Base-by-base conservation (phyloP, 1,140 invertebrate genomes). In the Eueides isabella region DNA sequence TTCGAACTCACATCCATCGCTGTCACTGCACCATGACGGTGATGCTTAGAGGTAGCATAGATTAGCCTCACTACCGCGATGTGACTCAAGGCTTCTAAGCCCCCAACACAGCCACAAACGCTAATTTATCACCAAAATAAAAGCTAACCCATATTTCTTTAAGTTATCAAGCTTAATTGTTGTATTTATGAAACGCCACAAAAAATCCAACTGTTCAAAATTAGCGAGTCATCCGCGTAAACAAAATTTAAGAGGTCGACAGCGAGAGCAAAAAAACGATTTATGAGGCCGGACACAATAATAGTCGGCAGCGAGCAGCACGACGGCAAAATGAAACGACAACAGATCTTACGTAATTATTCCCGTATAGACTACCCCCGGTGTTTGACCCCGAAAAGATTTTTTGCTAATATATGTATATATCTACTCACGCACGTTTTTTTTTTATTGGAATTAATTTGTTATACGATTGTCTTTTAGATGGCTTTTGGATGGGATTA, bases 231-330 rank as follows among this genome's bases (percentile, higher is more conserved):
- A 67, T 67, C 64, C 65, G 71, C 64, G 55, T 61, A 73, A 73
- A 73, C 71, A 67, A 55, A 73, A 73, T 73, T 73, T 73, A 73
- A 73, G 71, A 67, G 71, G 65, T 72, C 62, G 41, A 44, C 63
- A 61, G 67, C 28, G 14, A 66, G 61, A 72, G n/a, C n/a, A 71
- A 71, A 41, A 64, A 33, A 7, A 11, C 61, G 70, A 71, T 71
- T 71, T 71, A 71, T 41, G 70, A 65, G 61, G 38, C 38, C 35
- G 38, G 23, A 48, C 26, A 65, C 31, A 65, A 71, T 71, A 48
- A 65, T 31, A 16, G 61, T 38, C 4, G 48, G 48, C n/a, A 55
- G 41, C 16, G 16, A 6, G 5, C 5, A 2, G 41, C 62, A 33
- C 44, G 44, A 26, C 33, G 48, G 69, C 16, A 29, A 64, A 64